Evolutionary conservation across 2,888 invertebrate species (phyloP).

Genomic region (Tachina grossa): DNA sequence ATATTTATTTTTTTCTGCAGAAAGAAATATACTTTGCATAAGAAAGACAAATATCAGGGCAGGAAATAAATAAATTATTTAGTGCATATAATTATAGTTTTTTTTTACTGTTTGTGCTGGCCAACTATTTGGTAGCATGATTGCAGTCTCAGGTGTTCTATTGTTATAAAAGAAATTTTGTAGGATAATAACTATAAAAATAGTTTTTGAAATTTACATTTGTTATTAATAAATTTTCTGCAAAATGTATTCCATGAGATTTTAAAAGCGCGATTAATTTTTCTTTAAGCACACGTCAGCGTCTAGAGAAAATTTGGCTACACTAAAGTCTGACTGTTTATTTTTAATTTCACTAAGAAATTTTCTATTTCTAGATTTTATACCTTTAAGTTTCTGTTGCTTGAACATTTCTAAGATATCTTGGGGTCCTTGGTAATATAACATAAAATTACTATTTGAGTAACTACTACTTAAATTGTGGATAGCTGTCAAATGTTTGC

Average conservation of each 20-base stretch:
- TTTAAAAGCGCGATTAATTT: too few relatives aligned
- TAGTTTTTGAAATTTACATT: too few relatives aligned
- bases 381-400: constrained; percentile 3
- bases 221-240: too few relatives aligned
- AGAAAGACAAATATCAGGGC: neutral
- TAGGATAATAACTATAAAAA: too few relatives aligned
- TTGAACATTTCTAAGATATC: neutral
- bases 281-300: too few relatives aligned
- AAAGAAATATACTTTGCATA: constrained; percentile 50
- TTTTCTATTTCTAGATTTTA: neutral
- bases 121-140: too few relatives aligned
- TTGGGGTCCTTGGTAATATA: constrained; percentile 32
- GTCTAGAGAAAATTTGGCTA: neutral
- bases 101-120: neutral
- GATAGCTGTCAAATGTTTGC: constrained; percentile 64
- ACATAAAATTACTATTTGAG: constrained; percentile 54
- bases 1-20: constrained; percentile 4
- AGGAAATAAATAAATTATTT: neutral
- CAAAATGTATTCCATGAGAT: too few relatives aligned
- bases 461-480: constrained; percentile 62
- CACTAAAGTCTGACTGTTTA: neutral
- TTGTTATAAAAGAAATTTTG: too few relatives aligned
- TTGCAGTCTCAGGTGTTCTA: too few relatives aligned
- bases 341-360: neutral
- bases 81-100: neutral